Evolutionary conservation across 2,113 vertebrate species (phyloP).

Genomic region (Laticauda colubrina): DNA sequence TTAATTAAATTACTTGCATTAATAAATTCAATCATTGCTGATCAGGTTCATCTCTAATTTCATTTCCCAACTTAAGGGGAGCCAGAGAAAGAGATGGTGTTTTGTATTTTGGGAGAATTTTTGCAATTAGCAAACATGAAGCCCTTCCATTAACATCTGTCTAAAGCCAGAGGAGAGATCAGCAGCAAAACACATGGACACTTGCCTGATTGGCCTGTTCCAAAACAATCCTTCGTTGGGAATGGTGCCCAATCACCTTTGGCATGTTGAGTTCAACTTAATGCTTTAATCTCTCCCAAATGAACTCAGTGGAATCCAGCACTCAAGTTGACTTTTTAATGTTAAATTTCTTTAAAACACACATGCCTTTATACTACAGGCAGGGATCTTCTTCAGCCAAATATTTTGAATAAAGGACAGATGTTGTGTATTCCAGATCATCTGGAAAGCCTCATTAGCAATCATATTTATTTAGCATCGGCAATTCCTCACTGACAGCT

Average conservation of each 20-base stretch:
- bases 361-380: rapidly evolving
- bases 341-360: background rate
- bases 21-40: background rate
- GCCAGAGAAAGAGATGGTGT: background rate
- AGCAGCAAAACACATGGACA: conserved; percentile 42
- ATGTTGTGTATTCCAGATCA: background rate
- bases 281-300: conserved; percentile 22
- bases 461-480: background rate
- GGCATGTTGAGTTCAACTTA: background rate
- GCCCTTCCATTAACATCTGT: background rate
- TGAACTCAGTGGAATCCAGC: background rate
- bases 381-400: background rate
- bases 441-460: background rate
- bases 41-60: background rate
- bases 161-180: conserved; percentile 12
- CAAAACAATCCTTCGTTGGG: conserved; percentile 32
- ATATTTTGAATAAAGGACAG: background rate
- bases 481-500: background rate
- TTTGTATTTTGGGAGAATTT: background rate
- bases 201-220: conserved; percentile 9
- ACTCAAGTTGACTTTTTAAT: rapidly evolving
- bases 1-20: background rate
- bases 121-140: background rate
- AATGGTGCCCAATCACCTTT: background rate
- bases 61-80: background rate